Percentiles rank a stretch among this genome's conserved stretches.
Conservation (phyloP, 2,888 invertebrate species). For the Caprella mutica region DNA sequence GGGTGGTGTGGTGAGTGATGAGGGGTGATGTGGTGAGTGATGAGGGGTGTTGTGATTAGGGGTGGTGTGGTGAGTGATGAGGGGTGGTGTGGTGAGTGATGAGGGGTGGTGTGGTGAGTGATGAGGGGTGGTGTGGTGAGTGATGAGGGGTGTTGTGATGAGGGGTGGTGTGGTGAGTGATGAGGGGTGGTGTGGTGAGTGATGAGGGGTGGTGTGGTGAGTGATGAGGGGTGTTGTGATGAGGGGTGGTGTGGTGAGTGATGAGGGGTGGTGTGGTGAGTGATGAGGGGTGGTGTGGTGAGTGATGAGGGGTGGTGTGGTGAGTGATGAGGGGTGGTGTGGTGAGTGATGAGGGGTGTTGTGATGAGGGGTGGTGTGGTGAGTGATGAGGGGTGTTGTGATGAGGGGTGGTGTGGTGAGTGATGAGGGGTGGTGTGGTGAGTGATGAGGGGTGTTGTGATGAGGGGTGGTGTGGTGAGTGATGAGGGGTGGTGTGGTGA, state of each 20-base stretch:
- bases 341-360: neutral
- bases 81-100: neutral
- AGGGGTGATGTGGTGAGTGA: neutral
- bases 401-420: neutral
- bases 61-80: too few relatives aligned
- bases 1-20: constrained; percentile 42
- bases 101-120: neutral
- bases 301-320: constrained; percentile 59
- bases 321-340: constrained; percentile 34
- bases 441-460: neutral
- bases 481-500: too few relatives aligned
- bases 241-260: too few relatives aligned
- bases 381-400: neutral
- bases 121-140: neutral
- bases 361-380: neutral
- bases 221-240: too few relatives aligned
- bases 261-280: neutral
- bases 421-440: neutral
- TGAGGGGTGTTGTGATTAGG: neutral
- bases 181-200: too few relatives aligned
- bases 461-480: too few relatives aligned
- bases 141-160: neutral
- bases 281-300: neutral
- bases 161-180: too few relatives aligned
- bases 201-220: too few relatives aligned